phyloP scores from a whole-genome alignment of 2,888 invertebrate genomes.

The Cheilosia vulpina region DNA sequence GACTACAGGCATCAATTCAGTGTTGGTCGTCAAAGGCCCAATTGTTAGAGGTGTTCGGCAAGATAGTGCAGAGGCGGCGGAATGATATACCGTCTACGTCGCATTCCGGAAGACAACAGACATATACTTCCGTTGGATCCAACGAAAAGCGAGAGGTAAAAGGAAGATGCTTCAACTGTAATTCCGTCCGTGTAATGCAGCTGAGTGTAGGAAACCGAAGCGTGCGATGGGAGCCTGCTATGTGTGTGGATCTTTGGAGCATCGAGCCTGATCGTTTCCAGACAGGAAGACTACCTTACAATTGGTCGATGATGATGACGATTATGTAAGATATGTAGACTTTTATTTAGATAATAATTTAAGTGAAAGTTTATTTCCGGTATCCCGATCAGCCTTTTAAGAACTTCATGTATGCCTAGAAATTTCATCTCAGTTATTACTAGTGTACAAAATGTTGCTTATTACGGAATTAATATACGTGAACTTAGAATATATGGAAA shows the following conservation, averaged over 20 bases:
- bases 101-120: background rate
- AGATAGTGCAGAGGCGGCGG: background rate
- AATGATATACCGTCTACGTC: background rate
- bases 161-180: conserved; percentile 34
- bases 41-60: background rate
- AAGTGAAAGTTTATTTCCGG: conserved; percentile 52
- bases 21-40: background rate
- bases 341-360: background rate
- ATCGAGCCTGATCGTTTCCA: background rate
- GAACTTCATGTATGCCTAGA: conserved; percentile 29
- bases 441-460: conserved; percentile 7
- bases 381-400: conserved; percentile 61
- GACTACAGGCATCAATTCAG: conserved; percentile 1
- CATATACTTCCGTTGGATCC: background rate
- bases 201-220: conserved; percentile 39
- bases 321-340: conserved; percentile 21
- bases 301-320: conserved; percentile 10
- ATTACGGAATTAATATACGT: conserved; percentile 65
- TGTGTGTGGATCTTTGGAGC: conserved; percentile 19
- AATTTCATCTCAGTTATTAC: conserved; percentile 16
- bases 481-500: conserved; percentile 44
- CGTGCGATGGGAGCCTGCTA: conserved; percentile 27
- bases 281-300: conserved; percentile 1
- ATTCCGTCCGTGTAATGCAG: conserved; percentile 32
- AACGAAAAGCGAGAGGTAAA: background rate